Evolutionary conservation across 2,113 vertebrate genomes (phyloP).

Genomic region (Campylorhamphus procurvoides): DNA sequence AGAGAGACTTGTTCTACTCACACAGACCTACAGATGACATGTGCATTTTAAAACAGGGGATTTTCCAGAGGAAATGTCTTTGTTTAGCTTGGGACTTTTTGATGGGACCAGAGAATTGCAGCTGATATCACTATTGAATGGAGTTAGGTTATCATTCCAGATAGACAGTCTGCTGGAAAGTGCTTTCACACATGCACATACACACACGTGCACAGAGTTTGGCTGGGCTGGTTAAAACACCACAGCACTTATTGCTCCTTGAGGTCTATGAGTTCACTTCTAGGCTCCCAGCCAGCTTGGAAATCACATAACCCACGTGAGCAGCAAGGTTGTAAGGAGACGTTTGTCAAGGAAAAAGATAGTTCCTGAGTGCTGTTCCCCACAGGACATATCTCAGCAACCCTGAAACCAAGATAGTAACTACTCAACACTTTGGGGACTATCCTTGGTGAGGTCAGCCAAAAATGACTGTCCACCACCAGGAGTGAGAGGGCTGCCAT

Average conservation of each 20-base stretch:
- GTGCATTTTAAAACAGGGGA: neutral
- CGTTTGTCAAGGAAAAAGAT: constrained; percentile 14
- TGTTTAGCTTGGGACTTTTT: neutral
- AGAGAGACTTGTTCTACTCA: neutral
- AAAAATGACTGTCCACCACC: neutral
- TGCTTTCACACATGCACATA: neutral
- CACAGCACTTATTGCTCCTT: constrained; percentile 47
- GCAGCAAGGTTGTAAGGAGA: constrained; percentile 35
- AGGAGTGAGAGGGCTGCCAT: neutral
- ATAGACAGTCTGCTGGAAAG: neutral
- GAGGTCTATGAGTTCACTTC: constrained; percentile 58
- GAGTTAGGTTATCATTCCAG: constrained; percentile 6
- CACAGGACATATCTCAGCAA: neutral
- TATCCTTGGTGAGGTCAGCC: neutral
- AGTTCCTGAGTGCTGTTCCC: neutral
- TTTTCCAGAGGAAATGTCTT: neutral
- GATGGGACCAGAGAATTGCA: neutral
- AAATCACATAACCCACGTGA: constrained; percentile 41
- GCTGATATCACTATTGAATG: neutral
- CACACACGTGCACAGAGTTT: neutral
- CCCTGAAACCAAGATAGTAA: constrained; percentile 7
- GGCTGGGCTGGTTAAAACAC: constrained; percentile 11
- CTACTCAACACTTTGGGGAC: neutral
- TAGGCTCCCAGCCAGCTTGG: constrained; percentile 53
- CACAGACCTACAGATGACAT: neutral